These are phyloP conservation scores for Xestia xanthographa DNA, from an alignment of 2,888 invertebrate genomes.

Conservation along the genomic window DNA sequence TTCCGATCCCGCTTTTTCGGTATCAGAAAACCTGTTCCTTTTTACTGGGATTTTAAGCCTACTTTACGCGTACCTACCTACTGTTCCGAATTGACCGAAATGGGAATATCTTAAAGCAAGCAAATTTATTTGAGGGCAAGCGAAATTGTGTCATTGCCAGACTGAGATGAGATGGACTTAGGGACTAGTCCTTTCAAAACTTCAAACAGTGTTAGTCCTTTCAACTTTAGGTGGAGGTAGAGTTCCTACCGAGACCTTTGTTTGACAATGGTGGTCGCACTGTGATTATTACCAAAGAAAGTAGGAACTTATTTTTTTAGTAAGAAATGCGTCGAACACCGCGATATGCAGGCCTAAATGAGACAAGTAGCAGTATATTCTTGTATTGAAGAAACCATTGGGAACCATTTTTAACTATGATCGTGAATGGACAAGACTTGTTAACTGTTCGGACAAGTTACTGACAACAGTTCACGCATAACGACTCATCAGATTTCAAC, in stretches of 20 bases:
- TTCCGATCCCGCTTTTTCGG: neutral
- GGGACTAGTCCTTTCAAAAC: neutral
- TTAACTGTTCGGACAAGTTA: slow-evolving; percentile 3
- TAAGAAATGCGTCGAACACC: neutral
- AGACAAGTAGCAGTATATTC: neutral
- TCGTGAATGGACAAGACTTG: slow-evolving; percentile 4
- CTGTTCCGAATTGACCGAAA: neutral
- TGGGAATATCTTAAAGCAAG: neutral
- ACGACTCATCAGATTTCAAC: neutral
- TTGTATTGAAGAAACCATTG: neutral
- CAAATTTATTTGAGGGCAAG: neutral
- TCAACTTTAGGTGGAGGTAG: neutral
- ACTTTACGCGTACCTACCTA: neutral
- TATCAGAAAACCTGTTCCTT: neutral
- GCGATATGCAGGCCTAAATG: neutral
- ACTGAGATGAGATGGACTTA: neutral
- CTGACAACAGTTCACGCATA: neutral
- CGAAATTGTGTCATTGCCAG: neutral
- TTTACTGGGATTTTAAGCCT: neutral
- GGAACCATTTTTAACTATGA: neutral
- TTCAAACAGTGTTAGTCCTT: no score
- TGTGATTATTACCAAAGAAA: neutral
- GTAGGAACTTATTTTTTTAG: neutral
- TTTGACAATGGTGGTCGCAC: neutral
- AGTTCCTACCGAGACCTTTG: neutral